Base-by-base conservation (phyloP, 2,113 vertebrate genomes). In the Promerops cafer region DNA sequence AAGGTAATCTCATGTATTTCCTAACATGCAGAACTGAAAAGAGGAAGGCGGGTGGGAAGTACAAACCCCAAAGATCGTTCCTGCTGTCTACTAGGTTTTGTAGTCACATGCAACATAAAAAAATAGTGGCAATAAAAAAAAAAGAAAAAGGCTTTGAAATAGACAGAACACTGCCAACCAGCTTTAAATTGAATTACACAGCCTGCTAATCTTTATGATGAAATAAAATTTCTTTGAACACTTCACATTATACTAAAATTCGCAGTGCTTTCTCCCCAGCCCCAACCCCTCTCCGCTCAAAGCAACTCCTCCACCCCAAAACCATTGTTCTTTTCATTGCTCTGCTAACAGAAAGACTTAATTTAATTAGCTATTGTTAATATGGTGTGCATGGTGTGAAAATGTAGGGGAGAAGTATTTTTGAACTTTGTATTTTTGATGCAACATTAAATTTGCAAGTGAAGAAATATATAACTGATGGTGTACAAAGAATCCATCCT, bases 111-210 rank as follows among this genome's bases (percentile, higher is more conserved):
- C 18, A 50, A 91, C 64, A 47, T 37, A 28, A 65, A 72, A 69
- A 70, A 13, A 9, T 22, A 87, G 82, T 39, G 45, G 85, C 10
- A 31, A 97, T 94, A 92, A 77, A 95, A 89, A 90, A 69, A 92
- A 95, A 56, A 92, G 16, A 60, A 93, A 95, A 94, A 63, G 37
- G 59, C 92, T 97, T 87, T 96, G 75, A 96, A 97, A 97, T 78
- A 97, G 92, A 94, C 94, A 97, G 94, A 96, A 96, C 96, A 97
- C 56, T 95, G 92, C 96, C 90, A 37, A 96, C 86, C 94, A 98
- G 97, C 97, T 97, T 97, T 97, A 98, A 98, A 98, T 98, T 98
- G 97, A 98, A 98, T 98, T 98, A 98, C 98, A 98, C 97, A 98
- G 98, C 96, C 97, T 98, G 97, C 97, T 98, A 98, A 98, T 98